A percentile compares a stretch with the other conserved stretches of the same genome.
These are phyloP conservation scores for Pachyuromys duprasi DNA, from an alignment of 2,797 vertebrate species.

Conservation along the genomic window DNA sequence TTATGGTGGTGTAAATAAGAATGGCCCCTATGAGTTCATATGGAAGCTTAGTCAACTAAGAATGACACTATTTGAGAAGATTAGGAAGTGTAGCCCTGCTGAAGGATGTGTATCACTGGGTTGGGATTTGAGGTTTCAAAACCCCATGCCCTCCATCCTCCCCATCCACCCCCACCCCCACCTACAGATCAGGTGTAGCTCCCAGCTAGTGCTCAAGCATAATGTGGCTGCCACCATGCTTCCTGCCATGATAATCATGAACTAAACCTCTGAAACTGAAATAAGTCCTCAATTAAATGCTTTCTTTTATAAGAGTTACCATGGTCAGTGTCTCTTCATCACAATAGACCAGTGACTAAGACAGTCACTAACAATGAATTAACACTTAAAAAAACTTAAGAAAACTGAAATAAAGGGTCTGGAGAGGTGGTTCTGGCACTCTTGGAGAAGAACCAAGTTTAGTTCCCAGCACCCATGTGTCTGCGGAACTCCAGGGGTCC, in stretches of 20 bases:
- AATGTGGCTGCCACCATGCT: neutral
- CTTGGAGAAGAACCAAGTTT: neutral
- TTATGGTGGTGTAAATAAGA: neutral
- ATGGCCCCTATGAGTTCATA: neutral
- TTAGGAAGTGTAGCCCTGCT: neutral
- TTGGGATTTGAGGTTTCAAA: neutral
- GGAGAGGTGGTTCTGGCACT: neutral
- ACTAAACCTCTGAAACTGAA: neutral
- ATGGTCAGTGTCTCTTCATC: neutral
- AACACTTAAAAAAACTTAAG: neutral
- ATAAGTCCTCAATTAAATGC: neutral
- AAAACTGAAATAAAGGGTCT: neutral
- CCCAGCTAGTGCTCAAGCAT: neutral
- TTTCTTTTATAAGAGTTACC: neutral
- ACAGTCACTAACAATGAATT: neutral
- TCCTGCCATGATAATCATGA: neutral
- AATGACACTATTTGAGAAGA: neutral
- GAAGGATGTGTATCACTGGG: neutral
- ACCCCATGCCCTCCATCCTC: too few species aligned
- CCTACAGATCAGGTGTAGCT: neutral
- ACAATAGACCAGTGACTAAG: neutral
- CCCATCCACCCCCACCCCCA: too few species aligned
- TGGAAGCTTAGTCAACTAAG: neutral
- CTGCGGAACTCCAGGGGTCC: neutral
- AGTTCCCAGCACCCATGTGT: too few species aligned